Evolutionary conservation across 2,113 vertebrate species (phyloP), one percentile per base, ranked within the genome.

Genomic region (Tachycineta bicolor): DNA sequence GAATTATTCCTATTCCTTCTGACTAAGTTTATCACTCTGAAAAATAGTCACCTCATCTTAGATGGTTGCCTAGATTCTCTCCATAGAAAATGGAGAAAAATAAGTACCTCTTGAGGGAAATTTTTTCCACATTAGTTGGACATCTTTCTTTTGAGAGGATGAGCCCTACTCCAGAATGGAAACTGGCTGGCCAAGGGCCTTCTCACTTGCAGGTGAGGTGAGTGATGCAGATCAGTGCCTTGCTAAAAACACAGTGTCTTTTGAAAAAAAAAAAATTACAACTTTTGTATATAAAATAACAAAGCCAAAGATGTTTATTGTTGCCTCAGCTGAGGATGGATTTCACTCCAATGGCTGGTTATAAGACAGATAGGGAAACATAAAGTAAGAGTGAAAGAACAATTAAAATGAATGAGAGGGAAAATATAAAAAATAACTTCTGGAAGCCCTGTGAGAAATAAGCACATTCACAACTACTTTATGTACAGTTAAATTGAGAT

Each of bases 391-490:
- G 44, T 55, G 86, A 90, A 95, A 88, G 79, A 95, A 91, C 46
- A 92, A 88, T 91, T 92, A 92, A 88, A 90, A 43, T 80, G 75
- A 69, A 52, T 47, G n/a, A 93, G 68, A 59, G 60, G 44, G 52
- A 89, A 95, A 91, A 96, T 68, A 73, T 67, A 93, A 93, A 87
- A 92, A 94, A 91, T 89, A 94, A 87, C 62, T 93, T 91, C 46
- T 91, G 49, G 34, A 75, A 89, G n/a, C 7, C 59, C 29, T 28
- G 1, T 81, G 64, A 96, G 86, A 93, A 95, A 95, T 89, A 95
- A 95, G 67, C 46, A 74, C 17, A 68, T 89, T 96, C 94, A 91
- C 39, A 91, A 80, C 39, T 78, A 39, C 33, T 94, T 95, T 91
- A 94, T 93, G 60, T 73, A 93, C 86, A 80, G 64, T 86, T 78